phyloP scores from a whole-genome alignment of 2,888 invertebrate species.

The Amphipoea lucens region DNA sequence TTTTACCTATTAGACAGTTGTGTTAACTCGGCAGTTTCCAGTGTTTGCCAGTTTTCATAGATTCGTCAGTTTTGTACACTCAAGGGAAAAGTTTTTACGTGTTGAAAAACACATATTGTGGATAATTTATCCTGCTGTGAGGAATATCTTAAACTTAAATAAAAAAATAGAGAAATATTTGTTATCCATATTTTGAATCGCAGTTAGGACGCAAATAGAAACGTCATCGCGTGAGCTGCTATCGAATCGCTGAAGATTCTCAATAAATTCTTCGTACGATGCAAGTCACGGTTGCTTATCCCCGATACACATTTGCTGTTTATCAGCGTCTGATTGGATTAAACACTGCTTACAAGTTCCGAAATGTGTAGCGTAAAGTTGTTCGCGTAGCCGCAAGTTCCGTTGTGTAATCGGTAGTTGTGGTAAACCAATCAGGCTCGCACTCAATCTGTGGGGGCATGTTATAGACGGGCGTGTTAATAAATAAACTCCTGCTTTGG shows the following conservation, averaged over 20 bases:
- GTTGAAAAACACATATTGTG: too few species aligned
- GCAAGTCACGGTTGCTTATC: not conserved
- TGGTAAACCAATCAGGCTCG: conserved; percentile 51
- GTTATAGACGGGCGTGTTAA: conserved; percentile 20
- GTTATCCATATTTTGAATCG: not conserved
- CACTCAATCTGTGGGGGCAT: conserved; percentile 32
- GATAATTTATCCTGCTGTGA: too few species aligned
- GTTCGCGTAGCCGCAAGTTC: conserved; percentile 39
- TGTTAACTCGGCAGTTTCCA: too few species aligned
- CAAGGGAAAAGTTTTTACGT: too few species aligned
- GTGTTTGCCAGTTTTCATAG: too few species aligned
- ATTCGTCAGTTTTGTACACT: too few species aligned
- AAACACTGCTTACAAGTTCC: conserved; percentile 48
- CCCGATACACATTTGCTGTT: conserved; percentile 22
- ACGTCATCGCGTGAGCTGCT: not conserved
- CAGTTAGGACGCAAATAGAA: not conserved
- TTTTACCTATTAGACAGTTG: too few species aligned
- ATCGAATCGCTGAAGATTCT: not conserved
- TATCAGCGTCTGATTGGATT: conserved; percentile 50
- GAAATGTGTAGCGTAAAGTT: conserved; percentile 54
- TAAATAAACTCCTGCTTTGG: conserved; percentile 26
- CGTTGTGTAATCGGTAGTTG: conserved; percentile 54
- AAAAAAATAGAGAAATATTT: too few species aligned
- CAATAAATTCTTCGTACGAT: not conserved
- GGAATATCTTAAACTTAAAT: too few species aligned